Evolutionary conservation across 2,888 invertebrate genomes (phyloP).

Genomic region (Lacanobia oleracea): DNA sequence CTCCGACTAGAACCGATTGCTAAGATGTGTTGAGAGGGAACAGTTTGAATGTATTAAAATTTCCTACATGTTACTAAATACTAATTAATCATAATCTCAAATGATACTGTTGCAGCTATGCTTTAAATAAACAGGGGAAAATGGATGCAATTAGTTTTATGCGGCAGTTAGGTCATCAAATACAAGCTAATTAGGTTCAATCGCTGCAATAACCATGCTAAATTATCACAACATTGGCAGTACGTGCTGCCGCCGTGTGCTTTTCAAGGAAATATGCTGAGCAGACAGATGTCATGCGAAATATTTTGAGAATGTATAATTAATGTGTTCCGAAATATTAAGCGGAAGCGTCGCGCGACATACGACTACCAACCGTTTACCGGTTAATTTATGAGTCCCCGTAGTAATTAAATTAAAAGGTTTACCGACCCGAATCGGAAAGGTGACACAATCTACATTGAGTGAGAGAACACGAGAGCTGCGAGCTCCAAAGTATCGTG

Average conservation of each 20-base stretch:
- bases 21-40: too few species aligned
- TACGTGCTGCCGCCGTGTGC: too few species aligned
- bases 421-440: conserved; percentile 8
- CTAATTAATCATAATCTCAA: neutral
- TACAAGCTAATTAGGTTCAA: conserved; percentile 6
- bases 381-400: conserved; percentile 3
- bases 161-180: neutral
- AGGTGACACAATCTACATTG: conserved; percentile 1
- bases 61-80: neutral
- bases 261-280: conserved; percentile 20
- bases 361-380: neutral
- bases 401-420: conserved; percentile 24
- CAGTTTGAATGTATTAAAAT: neutral
- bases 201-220: conserved; percentile 1
- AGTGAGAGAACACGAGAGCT: conserved; percentile 19
- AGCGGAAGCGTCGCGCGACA: conserved; percentile 19
- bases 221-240: neutral
- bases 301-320: conserved; percentile 37
- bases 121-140: conserved; percentile 3
- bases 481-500: conserved; percentile 22
- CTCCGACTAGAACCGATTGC: neutral
- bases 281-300: conserved; percentile 16
- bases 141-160: conserved; percentile 11
- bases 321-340: conserved; percentile 24
- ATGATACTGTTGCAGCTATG: neutral